Evolutionary conservation across 2,797 vertebrate species (phyloP).

Genomic region (Scolopax rusticola): DNA sequence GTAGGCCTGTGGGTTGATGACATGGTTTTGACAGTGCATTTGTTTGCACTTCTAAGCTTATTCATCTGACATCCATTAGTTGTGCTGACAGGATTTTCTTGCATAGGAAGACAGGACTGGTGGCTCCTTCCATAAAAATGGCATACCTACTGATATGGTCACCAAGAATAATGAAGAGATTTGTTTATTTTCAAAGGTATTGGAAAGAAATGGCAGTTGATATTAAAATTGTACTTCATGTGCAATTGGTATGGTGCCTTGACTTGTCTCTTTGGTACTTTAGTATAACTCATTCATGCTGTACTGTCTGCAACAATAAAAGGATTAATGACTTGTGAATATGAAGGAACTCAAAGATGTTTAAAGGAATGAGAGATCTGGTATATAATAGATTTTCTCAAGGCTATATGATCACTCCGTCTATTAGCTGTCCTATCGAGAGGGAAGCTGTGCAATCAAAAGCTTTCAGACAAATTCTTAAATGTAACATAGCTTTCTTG

Average conservation of each 20-base stretch:
- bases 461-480: background rate
- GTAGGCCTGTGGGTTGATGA: constrained; percentile 67
- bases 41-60: constrained; percentile 72
- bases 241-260: background rate
- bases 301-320: background rate
- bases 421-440: background rate
- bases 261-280: background rate
- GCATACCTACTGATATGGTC: background rate
- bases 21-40: constrained; percentile 69
- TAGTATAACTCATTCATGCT: background rate
- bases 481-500: background rate
- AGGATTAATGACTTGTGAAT: constrained; percentile 19
- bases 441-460: background rate
- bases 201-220: background rate
- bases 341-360: background rate
- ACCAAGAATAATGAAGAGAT: constrained; percentile 8
- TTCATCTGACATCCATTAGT: constrained; percentile 72
- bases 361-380: background rate
- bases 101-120: constrained; percentile 38
- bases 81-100: constrained; percentile 73
- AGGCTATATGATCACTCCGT: background rate
- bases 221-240: background rate
- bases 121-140: constrained; percentile 34
- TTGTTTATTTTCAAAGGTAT: background rate
- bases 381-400: background rate